A percentile compares a stretch with the other conserved stretches of the same genome.
Evolutionary conservation across 2,797 vertebrate species (phyloP).

Genomic region (Pangasius mekongensis): DNA sequence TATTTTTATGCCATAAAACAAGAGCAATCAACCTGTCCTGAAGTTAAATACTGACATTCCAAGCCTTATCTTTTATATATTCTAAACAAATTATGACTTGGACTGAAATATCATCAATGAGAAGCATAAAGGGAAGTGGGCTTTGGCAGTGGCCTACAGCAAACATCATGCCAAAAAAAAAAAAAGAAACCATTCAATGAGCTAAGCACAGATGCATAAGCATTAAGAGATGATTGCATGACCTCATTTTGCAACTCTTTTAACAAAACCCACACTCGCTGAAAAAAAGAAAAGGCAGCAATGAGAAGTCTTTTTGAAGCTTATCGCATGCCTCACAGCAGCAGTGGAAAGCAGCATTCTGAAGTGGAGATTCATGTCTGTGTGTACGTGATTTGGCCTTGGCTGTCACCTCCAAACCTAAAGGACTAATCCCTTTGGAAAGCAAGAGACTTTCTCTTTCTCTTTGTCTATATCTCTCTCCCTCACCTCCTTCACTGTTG

Average conservation of each 20-base stretch:
- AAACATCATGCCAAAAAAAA: constrained; percentile 49
- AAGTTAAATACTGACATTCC: constrained; percentile 31
- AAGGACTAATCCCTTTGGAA: constrained; percentile 32
- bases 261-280: constrained; percentile 34
- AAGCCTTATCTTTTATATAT: constrained; percentile 40
- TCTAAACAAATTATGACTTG: neutral
- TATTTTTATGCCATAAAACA: constrained; percentile 47
- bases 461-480: neutral
- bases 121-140: neutral
- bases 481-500: neutral
- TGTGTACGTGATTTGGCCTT: constrained; percentile 40
- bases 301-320: constrained; percentile 35
- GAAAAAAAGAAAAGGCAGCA: constrained; percentile 29
- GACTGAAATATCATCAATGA: neutral
- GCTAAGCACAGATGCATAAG: constrained; percentile 23
- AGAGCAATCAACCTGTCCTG: constrained; percentile 27
- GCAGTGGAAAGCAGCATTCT: constrained; percentile 15
- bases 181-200: constrained; percentile 41
- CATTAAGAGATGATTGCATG: constrained; percentile 40
- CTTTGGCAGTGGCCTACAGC: constrained; percentile 37
- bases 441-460: constrained; percentile 23
- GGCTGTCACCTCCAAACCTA: constrained; percentile 25
- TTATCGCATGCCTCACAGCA: constrained; percentile 36
- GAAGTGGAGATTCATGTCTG: constrained; percentile 41
- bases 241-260: constrained; percentile 48